Conservation (phyloP, 2,797 vertebrate genomes). For the Squalus acanthias region DNA sequence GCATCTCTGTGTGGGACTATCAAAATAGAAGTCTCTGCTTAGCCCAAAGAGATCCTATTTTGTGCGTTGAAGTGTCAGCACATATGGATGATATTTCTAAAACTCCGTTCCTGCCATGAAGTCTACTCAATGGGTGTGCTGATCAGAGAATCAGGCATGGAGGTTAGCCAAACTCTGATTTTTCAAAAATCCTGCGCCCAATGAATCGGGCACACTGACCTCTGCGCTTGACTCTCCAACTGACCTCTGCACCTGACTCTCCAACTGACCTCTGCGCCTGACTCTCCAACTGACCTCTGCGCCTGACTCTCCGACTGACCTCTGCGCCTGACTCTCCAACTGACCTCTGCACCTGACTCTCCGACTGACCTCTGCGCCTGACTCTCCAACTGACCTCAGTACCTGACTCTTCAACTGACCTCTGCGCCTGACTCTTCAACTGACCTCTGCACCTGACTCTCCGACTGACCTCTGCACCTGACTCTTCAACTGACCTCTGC, state of each 20-base stretch:
- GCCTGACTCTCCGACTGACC: background rate
- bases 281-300: too few relatives aligned
- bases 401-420: background rate
- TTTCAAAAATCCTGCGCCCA: background rate
- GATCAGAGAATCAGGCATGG: background rate
- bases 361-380: background rate
- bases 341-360: background rate
- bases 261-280: background rate
- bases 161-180: background rate
- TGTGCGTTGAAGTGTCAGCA: background rate
- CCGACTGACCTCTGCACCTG: background rate
- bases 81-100: background rate
- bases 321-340: background rate
- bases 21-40: background rate
- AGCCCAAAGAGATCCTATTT: background rate
- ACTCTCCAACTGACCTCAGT: too few relatives aligned
- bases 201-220: background rate
- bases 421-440: background rate
- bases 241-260: background rate
- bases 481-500: too few relatives aligned
- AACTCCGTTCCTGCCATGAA: background rate
- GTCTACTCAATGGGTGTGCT: background rate
- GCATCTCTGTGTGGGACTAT: slow-evolving; percentile 1
- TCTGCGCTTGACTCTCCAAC: background rate
- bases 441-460: too few relatives aligned